Base-by-base conservation (phyloP, 2,888 invertebrate genomes). In the Anarsia innoxiella region DNA sequence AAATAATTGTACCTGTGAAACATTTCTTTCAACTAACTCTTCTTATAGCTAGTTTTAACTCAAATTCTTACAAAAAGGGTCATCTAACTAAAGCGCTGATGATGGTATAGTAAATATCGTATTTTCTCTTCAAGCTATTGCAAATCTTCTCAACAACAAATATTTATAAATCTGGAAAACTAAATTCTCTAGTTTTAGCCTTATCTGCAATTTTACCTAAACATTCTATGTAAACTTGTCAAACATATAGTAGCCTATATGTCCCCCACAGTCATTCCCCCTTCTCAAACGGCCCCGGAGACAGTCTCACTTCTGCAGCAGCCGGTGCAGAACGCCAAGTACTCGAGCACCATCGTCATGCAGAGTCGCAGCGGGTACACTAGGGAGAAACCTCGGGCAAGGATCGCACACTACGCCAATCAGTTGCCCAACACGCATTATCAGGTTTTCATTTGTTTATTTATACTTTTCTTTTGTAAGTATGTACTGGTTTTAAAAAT, bases 241-340 rank as follows among this genome's bases (percentile, higher is more conserved):
- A 4, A 14, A n/a, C 19, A 19, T 25, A 4, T 26, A n/a, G n/a
- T n/a, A n/a, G 10, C 11, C 9, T 28, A 25, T 13, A 19, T 19
- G 3, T 19, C n/a, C n/a, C n/a, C n/a, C n/a, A n/a, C 51, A 68
- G 66, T 58, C 31, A 64, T 83, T 14, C 78, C 84, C 32, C 83
- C 83, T 16, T 84, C 83, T n/a, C 80, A 80, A 48, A 83, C 82
- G 9, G 84, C 84, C 12, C 84, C 84, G 12, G 84, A 84, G 51
- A 83, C 84, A n/a, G 84, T 84, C 19, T 82, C 82, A 6, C 53
- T 84, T 25, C 59, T 84, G 39, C 84, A 84, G 51, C 80, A 82
- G 51, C 80, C 83, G 15, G 58, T 72, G 35, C 78, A 70, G 42
- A 70, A 62, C 42, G 53, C 70, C 10, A 82, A 82, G 55, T 82